Percentiles rank a stretch among this genome's conserved stretches.
Evolutionary conservation across 30 jellyfish, hydroid and myxozoan genomes (phyloP).

Genomic region (Phacellophora camtschatica): DNA sequence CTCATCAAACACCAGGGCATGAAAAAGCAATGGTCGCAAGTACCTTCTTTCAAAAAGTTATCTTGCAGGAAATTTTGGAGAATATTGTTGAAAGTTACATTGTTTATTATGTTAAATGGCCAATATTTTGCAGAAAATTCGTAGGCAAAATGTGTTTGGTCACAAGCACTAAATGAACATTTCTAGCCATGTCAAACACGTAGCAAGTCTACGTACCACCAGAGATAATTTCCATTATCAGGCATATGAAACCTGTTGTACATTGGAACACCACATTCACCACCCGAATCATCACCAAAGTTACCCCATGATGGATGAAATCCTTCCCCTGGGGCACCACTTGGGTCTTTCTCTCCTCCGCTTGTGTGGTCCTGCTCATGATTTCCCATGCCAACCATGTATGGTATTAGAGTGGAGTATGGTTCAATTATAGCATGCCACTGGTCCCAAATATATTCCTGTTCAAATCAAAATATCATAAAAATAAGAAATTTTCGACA

Average conservation of each 20-base stretch:
- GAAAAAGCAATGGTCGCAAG: too few species aligned
- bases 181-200: too few species aligned
- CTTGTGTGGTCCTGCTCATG: conserved; percentile 85
- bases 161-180: too few species aligned
- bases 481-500: too few species aligned
- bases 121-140: too few species aligned
- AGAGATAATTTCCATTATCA: conserved; percentile 75
- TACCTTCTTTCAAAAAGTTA: too few species aligned
- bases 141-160: too few species aligned
- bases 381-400: conserved; percentile 89
- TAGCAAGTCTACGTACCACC: too few species aligned
- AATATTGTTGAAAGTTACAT: too few species aligned
- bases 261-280: conserved; percentile 96
- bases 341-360: conserved; percentile 87
- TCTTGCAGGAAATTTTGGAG: too few species aligned
- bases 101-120: too few species aligned
- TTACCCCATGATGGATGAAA: conserved; percentile 89
- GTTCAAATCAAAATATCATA: not conserved
- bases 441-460: conserved; percentile 91
- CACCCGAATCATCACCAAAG: conserved; percentile 85
- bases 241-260: conserved; percentile 89
- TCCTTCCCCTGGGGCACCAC: conserved; percentile 74
- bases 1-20: too few species aligned
- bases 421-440: conserved; percentile 86
- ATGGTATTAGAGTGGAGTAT: conserved; percentile 74